Percentiles rank a stretch among this genome's conserved stretches.
These are phyloP conservation scores for Plebejus argus DNA, from an alignment of 2,888 invertebrate genomes.

Conservation along the genomic window DNA sequence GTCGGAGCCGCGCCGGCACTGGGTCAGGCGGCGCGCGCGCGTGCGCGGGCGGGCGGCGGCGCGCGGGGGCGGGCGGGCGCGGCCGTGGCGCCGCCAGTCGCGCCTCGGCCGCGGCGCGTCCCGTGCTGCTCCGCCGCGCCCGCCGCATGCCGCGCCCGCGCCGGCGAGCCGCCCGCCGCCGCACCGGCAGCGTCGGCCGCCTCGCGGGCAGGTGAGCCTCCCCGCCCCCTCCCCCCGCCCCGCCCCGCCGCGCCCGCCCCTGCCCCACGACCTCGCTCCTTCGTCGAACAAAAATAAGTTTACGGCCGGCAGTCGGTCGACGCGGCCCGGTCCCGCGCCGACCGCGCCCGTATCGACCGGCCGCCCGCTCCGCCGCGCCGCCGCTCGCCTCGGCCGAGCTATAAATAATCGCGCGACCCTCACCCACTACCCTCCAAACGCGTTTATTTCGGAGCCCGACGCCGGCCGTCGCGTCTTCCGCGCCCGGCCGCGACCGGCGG, in stretches of 20 bases:
- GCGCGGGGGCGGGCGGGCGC: conserved; percentile 44
- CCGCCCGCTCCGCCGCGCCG: conserved; percentile 38
- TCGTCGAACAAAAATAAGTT: neutral
- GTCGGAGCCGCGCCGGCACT: conserved; percentile 39
- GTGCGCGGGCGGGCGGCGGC: conserved; percentile 43
- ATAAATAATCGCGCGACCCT: conserved; percentile 65
- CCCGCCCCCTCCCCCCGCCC: conserved; percentile 32
- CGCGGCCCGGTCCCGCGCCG: conserved; percentile 41
- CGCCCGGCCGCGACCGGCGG: conserved; percentile 37
- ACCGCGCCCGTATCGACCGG: conserved; percentile 43
- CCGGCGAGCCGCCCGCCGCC: conserved; percentile 53
- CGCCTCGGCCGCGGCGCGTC: conserved; percentile 61
- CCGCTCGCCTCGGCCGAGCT: conserved; percentile 54
- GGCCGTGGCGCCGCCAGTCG: conserved; percentile 53
- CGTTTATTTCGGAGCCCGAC: conserved; percentile 51
- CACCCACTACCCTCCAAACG: conserved; percentile 65
- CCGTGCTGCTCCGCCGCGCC: conserved; percentile 57
- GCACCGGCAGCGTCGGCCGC: conserved; percentile 55
- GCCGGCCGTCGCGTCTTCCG: conserved; percentile 37
- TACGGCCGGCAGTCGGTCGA: conserved; percentile 33
- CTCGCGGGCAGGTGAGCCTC: conserved; percentile 51
- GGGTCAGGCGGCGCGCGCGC: conserved; percentile 44
- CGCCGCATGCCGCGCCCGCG: conserved; percentile 58
- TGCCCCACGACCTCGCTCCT: conserved; percentile 1
- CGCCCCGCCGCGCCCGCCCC: too few relatives aligned